Evolutionary conservation across 2,888 invertebrate species (phyloP), one percentile per base, ranked within the genome.

Genomic region (Alloscopus bannaensis): DNA sequence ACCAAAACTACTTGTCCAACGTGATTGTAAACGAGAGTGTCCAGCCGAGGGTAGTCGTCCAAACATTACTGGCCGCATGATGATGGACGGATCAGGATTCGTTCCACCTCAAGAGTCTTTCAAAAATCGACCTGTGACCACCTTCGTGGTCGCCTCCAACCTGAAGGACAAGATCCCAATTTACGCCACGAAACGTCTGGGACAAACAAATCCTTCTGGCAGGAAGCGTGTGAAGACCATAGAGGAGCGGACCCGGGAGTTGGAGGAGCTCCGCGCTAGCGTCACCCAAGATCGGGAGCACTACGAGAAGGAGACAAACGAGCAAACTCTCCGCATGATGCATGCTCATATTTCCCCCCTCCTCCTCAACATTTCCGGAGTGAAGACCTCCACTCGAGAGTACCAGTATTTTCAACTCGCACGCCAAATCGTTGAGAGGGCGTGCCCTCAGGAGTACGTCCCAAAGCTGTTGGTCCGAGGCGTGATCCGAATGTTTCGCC

Each of bases 401-500:
- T 80, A 80, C 26, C 47, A 42, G 8, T 80, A 80, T 45, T 80
- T 80, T 31, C 75, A 80, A 26, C 64, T 69, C 3, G 59, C 72
- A 50, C 75, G 70, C 13, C 36, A 50, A 50, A 73, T 82, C 18
- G 59, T 78, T 4, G 69, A 72, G 24, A 50, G 50, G 22, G 66
- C 77, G 29, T 82, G 80, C 65, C 75, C 82, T 0, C 60, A 68
- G 8, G 68, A 76, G 6, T 69, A 64, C 18, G 79, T 73, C 1
- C 70, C 80, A 11, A 64, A 70, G 3, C 18, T 29, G 0, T 45
- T 81, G 13, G 40, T 81, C 13, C 57, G 50, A 50, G 79, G 81
- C 13, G 52, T 83, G 18, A 66, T 83, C 60, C 22, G 83, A 26
- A 83, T 83, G 83, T 83, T 83, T 62, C 62, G 81, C 0, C 81